Evolutionary conservation across 1,140 invertebrate genomes (phyloP).

Genomic region (Gonioctena quinquepunctata): DNA sequence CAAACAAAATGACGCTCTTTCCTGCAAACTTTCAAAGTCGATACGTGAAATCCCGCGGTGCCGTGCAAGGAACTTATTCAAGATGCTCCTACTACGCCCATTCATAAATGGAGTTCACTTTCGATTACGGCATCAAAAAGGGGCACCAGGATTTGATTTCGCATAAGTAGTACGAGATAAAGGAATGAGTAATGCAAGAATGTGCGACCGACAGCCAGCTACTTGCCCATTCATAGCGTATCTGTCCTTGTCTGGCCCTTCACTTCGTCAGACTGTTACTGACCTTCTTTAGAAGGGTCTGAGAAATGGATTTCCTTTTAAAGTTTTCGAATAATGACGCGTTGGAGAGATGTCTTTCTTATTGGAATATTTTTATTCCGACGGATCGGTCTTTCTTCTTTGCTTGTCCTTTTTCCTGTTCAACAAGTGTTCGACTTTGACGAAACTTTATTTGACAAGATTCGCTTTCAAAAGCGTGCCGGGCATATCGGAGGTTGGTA

Average conservation of each 20-base stretch:
- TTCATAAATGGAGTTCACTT: conserved; percentile 32
- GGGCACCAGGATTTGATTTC: conserved; percentile 33
- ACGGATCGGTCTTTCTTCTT: neutral
- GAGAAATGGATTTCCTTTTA: conserved; percentile 13
- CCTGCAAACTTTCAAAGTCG: conserved; percentile 11
- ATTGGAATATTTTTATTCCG: conserved; percentile 19
- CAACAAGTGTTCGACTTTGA: conserved; percentile 7
- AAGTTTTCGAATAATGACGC: conserved; percentile 23
- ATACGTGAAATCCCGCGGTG: conserved; percentile 4
- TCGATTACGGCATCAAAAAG: conserved; percentile 28
- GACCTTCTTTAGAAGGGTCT: conserved; percentile 23
- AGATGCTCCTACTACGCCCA: neutral
- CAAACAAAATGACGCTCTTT: conserved; percentile 8
- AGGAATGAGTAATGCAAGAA: conserved; percentile 26
- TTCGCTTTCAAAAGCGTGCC: neutral
- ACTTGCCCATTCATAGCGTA: conserved; percentile 20
- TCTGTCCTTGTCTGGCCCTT: conserved; percentile 19
- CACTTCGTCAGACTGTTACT: conserved; percentile 9
- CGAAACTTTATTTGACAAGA: neutral
- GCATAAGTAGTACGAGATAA: conserved; percentile 34
- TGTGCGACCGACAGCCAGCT: conserved; percentile 14
- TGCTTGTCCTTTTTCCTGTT: neutral
- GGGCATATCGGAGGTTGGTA: too few relatives aligned
- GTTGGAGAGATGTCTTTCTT: conserved; percentile 2
- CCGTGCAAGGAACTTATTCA: neutral